phyloP scores from a whole-genome alignment of 2,888 invertebrate species.

The Mythimna ferrago region DNA sequence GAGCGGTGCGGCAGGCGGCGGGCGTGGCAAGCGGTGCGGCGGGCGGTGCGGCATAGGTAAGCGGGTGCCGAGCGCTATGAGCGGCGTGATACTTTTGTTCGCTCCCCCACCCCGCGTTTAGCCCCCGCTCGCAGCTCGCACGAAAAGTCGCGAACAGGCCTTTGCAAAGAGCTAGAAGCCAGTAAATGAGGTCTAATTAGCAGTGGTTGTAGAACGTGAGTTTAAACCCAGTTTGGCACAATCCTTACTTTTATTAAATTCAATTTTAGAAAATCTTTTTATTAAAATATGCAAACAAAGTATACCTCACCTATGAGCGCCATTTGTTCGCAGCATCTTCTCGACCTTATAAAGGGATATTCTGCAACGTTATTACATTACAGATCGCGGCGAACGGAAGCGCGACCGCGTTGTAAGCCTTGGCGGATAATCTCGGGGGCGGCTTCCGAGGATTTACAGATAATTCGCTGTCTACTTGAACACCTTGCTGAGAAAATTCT shows the following conservation, averaged over 20 bases:
- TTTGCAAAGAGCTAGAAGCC: too few species aligned
- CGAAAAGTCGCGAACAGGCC: too few species aligned
- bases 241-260: neutral
- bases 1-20: too few species aligned
- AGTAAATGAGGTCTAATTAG: too few species aligned
- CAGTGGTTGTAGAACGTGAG: too few species aligned
- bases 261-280: constrained; percentile 5
- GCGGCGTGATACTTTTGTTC: too few species aligned
- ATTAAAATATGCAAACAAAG: constrained; percentile 8
- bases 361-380: constrained; percentile 47
- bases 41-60: too few species aligned
- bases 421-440: constrained; percentile 48
- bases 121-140: too few species aligned
- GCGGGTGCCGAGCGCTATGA: too few species aligned
- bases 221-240: too few species aligned
- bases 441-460: constrained; percentile 44
- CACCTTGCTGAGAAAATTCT: constrained; percentile 27
- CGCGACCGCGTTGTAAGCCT: constrained; percentile 46
- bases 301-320: constrained; percentile 21
- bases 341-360: constrained; percentile 26
- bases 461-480: constrained; percentile 58
- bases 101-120: too few species aligned
- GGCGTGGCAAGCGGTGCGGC: too few species aligned
- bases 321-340: constrained; percentile 33
- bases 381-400: constrained; percentile 39